Conservation (phyloP, 2,113 vertebrate species). For the Puntigrus tetrazona region DNA sequence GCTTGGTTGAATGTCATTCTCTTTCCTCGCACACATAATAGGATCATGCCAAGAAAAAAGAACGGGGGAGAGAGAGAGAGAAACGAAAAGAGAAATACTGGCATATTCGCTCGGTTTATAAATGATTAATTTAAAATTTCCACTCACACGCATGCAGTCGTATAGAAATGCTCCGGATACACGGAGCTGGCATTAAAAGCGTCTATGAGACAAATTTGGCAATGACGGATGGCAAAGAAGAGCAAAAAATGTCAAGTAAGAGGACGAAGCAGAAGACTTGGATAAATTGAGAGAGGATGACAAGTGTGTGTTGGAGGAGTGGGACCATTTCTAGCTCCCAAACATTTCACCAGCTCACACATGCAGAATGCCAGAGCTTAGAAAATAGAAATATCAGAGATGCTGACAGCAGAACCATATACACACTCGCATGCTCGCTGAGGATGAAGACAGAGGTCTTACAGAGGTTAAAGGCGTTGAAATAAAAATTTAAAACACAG, state of each 20-base stretch:
- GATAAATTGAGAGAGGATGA: conserved; percentile 6
- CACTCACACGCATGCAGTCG: not conserved
- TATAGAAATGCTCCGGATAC: not conserved
- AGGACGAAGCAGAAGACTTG: conserved; percentile 4
- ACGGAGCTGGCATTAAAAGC: not conserved
- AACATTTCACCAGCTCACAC: not conserved
- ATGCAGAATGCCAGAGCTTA: not conserved
- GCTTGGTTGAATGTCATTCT: conserved; percentile 58
- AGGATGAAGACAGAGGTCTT: not conserved
- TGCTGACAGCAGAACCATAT: not conserved
- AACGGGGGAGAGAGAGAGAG: not conserved
- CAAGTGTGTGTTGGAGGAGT: conserved; percentile 11
- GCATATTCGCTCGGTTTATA: conserved; percentile 3
- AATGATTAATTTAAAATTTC: conserved; percentile 29
- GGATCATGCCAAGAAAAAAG: conserved; percentile 10
- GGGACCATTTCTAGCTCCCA: not conserved
- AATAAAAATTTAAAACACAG: not conserved
- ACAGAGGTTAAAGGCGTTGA: conserved; percentile 1
- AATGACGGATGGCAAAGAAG: not conserved
- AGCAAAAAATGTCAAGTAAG: not conserved
- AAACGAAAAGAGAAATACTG: conserved; percentile 9
- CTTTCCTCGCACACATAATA: conserved; percentile 18
- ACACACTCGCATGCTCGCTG: conserved; percentile 26
- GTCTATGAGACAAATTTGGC: conserved; percentile 10
- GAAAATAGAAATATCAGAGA: conserved; percentile 17